Evolutionary conservation across 2,888 invertebrate genomes (phyloP).

Genomic region (Sylvicola fuscatus): DNA sequence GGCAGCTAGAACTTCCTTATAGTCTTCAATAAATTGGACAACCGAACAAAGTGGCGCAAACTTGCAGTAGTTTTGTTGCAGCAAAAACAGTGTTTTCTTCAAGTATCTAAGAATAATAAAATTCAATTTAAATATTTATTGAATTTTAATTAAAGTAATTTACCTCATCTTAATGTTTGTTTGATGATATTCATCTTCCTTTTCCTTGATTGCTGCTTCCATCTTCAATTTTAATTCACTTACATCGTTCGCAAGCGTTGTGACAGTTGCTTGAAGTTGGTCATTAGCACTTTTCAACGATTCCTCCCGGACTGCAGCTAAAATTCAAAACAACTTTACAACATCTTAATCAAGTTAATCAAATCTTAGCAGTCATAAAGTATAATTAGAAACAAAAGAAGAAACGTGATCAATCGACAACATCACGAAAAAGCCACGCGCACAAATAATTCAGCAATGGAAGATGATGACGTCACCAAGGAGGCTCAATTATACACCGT

Average conservation of each 20-base stretch:
- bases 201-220: conserved; percentile 9
- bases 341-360: too few relatives aligned
- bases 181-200: conserved; percentile 10
- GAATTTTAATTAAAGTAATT: too few relatives aligned
- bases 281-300: conserved; percentile 10
- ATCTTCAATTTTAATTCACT: conserved; percentile 5
- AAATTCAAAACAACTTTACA: neutral
- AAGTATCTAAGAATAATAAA: too few relatives aligned
- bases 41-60: conserved; percentile 23
- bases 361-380: too few relatives aligned
- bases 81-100: conserved; percentile 15
- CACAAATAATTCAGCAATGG: too few relatives aligned
- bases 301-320: conserved; percentile 5
- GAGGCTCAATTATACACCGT: too few relatives aligned
- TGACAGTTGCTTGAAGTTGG: conserved; percentile 10
- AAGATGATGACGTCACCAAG: too few relatives aligned
- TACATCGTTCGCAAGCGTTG: conserved; percentile 6
- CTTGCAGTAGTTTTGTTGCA: conserved; percentile 22
- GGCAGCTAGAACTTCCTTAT: conserved; percentile 1
- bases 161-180: too few relatives aligned
- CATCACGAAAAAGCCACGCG: too few relatives aligned
- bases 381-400: too few relatives aligned
- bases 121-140: too few relatives aligned
- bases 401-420: too few relatives aligned
- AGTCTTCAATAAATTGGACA: conserved; percentile 15